Evolutionary conservation across 23 tunicate genomes (phyloP).

Genomic region (Ciona savignyi): DNA sequence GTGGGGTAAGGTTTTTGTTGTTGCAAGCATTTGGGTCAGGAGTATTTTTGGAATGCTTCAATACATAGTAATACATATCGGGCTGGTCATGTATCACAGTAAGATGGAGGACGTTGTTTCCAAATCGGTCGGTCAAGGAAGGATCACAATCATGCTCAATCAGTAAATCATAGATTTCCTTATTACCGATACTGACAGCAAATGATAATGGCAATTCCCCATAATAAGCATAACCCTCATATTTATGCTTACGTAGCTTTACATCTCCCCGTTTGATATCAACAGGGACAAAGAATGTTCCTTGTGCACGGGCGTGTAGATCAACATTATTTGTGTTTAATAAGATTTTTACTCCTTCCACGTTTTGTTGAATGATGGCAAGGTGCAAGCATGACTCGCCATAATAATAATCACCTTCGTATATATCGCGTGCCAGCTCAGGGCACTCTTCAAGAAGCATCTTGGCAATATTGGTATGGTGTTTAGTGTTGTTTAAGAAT

Average conservation of each 20-base stretch:
- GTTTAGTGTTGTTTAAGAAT: constrained; percentile 55
- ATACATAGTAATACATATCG: constrained; percentile 80
- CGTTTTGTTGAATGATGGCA: constrained; percentile 67
- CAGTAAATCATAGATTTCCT: constrained; percentile 66
- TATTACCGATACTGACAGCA: constrained; percentile 80
- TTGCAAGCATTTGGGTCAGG: constrained; percentile 49
- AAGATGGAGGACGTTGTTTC: constrained; percentile 71
- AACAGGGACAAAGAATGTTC: constrained; percentile 81
- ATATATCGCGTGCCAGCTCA: constrained; percentile 62
- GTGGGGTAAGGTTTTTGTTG: constrained; percentile 45
- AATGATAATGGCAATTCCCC: constrained; percentile 89
- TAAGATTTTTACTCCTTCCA: constrained; percentile 53
- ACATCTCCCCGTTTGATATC: constrained; percentile 78
- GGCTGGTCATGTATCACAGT: constrained; percentile 85
- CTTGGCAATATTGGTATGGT: constrained; percentile 59
- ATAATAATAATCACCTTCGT: constrained; percentile 72
- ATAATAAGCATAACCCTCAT: constrained; percentile 85
- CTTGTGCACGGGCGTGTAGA: constrained; percentile 71
- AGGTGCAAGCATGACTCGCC: constrained; percentile 87
- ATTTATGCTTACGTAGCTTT: constrained; percentile 50
- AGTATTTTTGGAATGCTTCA: constrained; percentile 22
- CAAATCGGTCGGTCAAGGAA: constrained; percentile 35
- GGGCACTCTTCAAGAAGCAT: constrained; percentile 53
- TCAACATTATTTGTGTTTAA: constrained; percentile 38
- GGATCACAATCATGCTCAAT: constrained; percentile 49